A percentile compares a stretch with the other conserved stretches of the same genome.
phyloP scores from a whole-genome alignment of 2,888 invertebrate genomes.

The Hyppa rectilinea region DNA sequence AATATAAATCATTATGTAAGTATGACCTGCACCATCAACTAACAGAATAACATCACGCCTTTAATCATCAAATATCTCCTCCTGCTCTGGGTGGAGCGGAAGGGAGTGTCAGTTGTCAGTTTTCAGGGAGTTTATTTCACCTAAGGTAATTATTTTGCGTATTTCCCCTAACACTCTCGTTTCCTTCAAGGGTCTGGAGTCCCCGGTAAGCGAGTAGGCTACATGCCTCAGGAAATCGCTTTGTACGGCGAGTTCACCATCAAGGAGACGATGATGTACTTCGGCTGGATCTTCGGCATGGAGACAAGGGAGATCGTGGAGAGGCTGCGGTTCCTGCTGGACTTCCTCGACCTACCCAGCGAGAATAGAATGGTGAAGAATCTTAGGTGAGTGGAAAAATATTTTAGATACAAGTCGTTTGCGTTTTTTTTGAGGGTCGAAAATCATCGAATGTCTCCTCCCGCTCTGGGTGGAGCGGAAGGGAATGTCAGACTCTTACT shows the following conservation, averaged over 20 bases:
- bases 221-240: slow-evolving; percentile 98
- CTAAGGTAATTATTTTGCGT: no score
- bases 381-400: slow-evolving; percentile 79
- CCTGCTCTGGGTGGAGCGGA: no score
- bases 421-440: no score
- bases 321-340: slow-evolving; percentile 95
- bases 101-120: no score
- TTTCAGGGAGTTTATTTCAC: no score
- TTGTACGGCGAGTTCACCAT: slow-evolving; percentile 98
- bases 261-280: slow-evolving; percentile 98
- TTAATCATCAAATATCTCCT: no score
- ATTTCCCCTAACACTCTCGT: background rate
- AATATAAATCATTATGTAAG: no score
- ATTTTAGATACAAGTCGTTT: no score
- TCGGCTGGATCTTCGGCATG: slow-evolving; percentile 99
- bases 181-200: slow-evolving; percentile 93
- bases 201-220: slow-evolving; percentile 98
- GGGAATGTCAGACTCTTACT: no score
- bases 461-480: no score
- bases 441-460: no score
- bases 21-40: background rate
- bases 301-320: slow-evolving; percentile 94
- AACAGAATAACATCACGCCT: no score
- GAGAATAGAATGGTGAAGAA: slow-evolving; percentile 93
- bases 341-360: slow-evolving; percentile 97